Evolutionary conservation across 35 echinoderm and acorn worm genomes (phyloP), one percentile per base, ranked within the genome.

Genomic region (Apostichopus californicus): DNA sequence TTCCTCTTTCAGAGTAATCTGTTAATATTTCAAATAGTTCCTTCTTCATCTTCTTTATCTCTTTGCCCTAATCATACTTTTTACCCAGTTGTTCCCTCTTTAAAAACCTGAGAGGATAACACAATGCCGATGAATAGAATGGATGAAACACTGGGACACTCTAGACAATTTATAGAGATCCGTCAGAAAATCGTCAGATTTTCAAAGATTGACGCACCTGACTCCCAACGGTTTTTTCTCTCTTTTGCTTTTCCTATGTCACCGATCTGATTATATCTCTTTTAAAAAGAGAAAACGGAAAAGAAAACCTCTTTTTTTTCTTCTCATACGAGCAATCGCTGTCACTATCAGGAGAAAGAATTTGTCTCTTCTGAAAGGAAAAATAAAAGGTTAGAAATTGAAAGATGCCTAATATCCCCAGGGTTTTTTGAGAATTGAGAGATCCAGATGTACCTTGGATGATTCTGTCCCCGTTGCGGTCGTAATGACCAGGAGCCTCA

Each of bases 181-280:
- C 34, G 34, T 17, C 11, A 4, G 12, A 34, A 83, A 56, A 83
- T 83, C n/a, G n/a, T n/a, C 80, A 13, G 80, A 83, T 83, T 56
- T 55, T 56, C 17, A 6, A 83, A 81, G 80, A 83, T 15, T 83
- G 80, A 83, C 80, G 14, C 80, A 83, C 80, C 80, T 83, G 80
- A 83, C n/a, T 11, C 11, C 64, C 18, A 9, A 68, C 7, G 64
- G 15, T 18, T 18, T 68, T 68, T 18, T 68, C 64, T 68, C 64
- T 68, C 64, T 18, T 18, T 68, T 68, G 11, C 11, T 68, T 46
- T 46, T 46, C 34, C 34, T 46, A 46, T 46, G 34, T 18, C 64
- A 18, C 64, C 64, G 18, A 68, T 68, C 64, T 11, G 64, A 68
- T 68, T 68, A 68, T 68, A 14, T 68, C 11, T 68, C 18, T 68